These are phyloP conservation scores for Odontamblyopus lacepedii DNA, from an alignment of 2,797 vertebrate genomes.

Conservation along the genomic window DNA sequence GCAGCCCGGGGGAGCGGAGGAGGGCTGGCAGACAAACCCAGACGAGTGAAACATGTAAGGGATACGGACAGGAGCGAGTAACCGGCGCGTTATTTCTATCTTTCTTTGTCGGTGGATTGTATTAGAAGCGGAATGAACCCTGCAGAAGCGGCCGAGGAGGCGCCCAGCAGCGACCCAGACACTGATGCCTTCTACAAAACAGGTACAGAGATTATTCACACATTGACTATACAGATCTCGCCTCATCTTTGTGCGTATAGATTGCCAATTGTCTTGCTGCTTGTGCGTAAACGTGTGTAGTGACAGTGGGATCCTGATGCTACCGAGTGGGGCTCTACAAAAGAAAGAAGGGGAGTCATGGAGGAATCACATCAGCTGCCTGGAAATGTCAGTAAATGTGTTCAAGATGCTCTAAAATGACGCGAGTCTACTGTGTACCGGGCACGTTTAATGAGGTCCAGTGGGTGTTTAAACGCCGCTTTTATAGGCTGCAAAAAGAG, in stretches of 20 bases:
- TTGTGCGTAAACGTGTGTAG: neutral
- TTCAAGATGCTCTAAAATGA: constrained; percentile 13
- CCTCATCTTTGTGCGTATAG: neutral
- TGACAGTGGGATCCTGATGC: constrained; percentile 12
- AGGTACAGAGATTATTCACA: constrained; percentile 48
- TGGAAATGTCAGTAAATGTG: constrained; percentile 24
- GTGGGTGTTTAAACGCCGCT: constrained; percentile 2
- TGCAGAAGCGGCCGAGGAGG: constrained; percentile 81
- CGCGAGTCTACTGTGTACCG: constrained; percentile 1
- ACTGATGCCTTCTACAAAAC: constrained; percentile 84
- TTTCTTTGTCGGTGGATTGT: constrained; percentile 53
- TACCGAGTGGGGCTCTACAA: constrained; percentile 31
- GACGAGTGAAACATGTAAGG: constrained; percentile 48
- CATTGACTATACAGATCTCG: neutral
- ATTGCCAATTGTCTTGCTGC: neutral
- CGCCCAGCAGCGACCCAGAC: constrained; percentile 87
- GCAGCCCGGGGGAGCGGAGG: constrained; percentile 23
- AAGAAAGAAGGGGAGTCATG: constrained; percentile 41
- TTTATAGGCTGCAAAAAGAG: constrained; percentile 3
- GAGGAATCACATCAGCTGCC: constrained; percentile 38
- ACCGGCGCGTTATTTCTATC: constrained; percentile 16
- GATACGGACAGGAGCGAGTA: constrained; percentile 19
- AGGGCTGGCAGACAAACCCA: constrained; percentile 22
- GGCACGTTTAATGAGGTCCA: neutral
- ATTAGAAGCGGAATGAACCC: constrained; percentile 67